phyloP scores from a whole-genome alignment of 2,113 vertebrate genomes.

The Sitta europaea region DNA sequence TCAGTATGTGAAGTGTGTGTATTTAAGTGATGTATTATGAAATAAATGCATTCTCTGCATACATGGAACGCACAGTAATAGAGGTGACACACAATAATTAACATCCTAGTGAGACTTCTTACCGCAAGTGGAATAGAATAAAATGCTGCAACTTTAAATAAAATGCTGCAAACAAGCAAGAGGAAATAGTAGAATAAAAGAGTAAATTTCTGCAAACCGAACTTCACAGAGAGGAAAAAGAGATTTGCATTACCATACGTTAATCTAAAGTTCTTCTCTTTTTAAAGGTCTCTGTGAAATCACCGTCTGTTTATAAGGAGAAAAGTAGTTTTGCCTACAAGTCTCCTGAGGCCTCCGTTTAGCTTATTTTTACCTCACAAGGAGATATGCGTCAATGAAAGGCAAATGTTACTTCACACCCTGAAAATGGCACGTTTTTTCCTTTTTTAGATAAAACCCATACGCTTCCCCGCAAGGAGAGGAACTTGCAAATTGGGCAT shows the following conservation, averaged over 20 bases:
- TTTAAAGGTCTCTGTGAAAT: not conserved
- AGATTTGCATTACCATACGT: not conserved
- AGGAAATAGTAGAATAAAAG: slow-evolving; percentile 9
- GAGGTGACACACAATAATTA: not conserved
- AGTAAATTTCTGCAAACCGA: not conserved
- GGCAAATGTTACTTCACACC: not conserved
- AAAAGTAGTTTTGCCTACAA: slow-evolving; percentile 1
- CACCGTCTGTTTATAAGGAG: slow-evolving; percentile 1
- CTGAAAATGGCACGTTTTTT: not conserved
- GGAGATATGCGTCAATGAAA: slow-evolving; percentile 22
- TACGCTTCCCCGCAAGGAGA: not conserved
- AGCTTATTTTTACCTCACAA: slow-evolving; percentile 29
- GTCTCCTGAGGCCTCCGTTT: not conserved
- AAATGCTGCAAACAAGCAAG: not conserved
- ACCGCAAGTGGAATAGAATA: not conserved
- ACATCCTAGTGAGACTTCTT: not conserved
- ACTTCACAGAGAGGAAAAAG: not conserved
- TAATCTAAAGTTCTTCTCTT: not conserved
- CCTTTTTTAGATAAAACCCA: slow-evolving; percentile 40
- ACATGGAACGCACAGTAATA: not conserved
- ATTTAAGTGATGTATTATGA: not conserved
- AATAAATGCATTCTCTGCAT: not conserved
- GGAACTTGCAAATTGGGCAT: slow-evolving; percentile 6
- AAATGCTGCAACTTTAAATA: not conserved
- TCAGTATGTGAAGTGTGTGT: not conserved